Evolutionary conservation across 2,797 vertebrate species (phyloP).

Genomic region (Darevskia nairensis): DNA sequence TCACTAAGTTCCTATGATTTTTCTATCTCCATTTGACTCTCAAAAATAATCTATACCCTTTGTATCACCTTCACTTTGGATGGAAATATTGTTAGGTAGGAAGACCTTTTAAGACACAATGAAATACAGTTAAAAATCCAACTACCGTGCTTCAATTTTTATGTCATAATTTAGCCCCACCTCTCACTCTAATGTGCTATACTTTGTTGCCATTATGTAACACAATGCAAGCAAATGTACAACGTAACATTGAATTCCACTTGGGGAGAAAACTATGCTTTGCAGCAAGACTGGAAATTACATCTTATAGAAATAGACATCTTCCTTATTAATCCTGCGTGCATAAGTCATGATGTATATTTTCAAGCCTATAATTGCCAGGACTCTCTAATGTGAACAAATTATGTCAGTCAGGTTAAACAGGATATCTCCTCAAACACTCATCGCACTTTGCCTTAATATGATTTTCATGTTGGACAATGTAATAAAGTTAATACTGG

Average conservation of each 20-base stretch:
- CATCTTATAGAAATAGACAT: background rate
- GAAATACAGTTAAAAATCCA: background rate
- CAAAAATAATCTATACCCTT: background rate
- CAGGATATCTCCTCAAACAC: constrained; percentile 24
- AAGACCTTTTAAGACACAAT: background rate
- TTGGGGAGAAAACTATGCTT: background rate
- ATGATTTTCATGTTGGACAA: constrained; percentile 27
- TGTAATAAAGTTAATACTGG: constrained; percentile 33
- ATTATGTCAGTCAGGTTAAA: constrained; percentile 27
- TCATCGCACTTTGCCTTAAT: constrained; percentile 3
- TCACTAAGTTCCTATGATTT: background rate
- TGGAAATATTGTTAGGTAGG: too few species aligned
- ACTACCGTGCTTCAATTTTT: background rate
- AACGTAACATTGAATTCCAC: background rate
- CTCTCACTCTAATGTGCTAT: background rate
- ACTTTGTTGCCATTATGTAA: background rate
- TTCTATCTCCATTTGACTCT: background rate
- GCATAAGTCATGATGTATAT: constrained; percentile 14
- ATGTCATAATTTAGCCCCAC: background rate
- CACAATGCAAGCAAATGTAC: background rate
- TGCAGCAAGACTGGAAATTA: background rate
- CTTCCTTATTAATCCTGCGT: background rate
- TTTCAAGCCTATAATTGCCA: constrained; percentile 40
- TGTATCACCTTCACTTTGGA: background rate
- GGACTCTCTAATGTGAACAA: constrained; percentile 42